Conservation (phyloP, 1,140 invertebrate genomes). For the Apolygus lucorum region DNA sequence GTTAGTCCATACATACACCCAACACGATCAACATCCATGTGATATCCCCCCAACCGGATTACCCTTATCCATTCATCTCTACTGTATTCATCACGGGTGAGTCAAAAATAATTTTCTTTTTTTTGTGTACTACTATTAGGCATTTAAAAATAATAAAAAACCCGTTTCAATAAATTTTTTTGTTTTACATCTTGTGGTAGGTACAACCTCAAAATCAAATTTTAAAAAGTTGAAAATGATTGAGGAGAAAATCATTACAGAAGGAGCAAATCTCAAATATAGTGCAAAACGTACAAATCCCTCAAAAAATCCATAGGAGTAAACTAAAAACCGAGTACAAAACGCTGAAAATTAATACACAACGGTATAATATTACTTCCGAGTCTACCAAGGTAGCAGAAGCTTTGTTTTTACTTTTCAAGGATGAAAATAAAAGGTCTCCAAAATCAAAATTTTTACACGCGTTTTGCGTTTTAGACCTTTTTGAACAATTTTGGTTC, state of each 20-base stretch:
- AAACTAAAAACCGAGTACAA: too few relatives aligned
- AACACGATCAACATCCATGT: slow-evolving; percentile 12
- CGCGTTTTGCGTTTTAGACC: too few relatives aligned
- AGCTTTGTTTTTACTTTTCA: too few relatives aligned
- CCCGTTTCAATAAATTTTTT: not conserved
- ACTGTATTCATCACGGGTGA: not conserved
- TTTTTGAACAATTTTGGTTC: too few relatives aligned
- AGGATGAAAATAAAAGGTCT: too few relatives aligned
- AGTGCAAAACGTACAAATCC: too few relatives aligned
- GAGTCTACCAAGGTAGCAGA: too few relatives aligned
- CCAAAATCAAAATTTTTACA: too few relatives aligned
- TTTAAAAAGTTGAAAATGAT: not conserved
- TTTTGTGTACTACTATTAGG: not conserved
- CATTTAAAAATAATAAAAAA: not conserved
- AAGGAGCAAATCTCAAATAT: too few relatives aligned
- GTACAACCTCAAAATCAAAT: not conserved
- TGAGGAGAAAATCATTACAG: not conserved
- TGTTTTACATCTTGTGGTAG: not conserved
- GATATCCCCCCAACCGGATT: slow-evolving; percentile 8
- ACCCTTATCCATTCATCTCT: not conserved
- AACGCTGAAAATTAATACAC: too few relatives aligned
- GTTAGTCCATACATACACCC: slow-evolving; percentile 14
- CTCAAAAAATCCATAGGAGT: too few relatives aligned
- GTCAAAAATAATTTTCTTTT: not conserved
- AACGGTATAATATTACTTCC: too few relatives aligned